phyloP scores from a whole-genome alignment of 2,888 invertebrate species.

The Drosophila histrio region DNA sequence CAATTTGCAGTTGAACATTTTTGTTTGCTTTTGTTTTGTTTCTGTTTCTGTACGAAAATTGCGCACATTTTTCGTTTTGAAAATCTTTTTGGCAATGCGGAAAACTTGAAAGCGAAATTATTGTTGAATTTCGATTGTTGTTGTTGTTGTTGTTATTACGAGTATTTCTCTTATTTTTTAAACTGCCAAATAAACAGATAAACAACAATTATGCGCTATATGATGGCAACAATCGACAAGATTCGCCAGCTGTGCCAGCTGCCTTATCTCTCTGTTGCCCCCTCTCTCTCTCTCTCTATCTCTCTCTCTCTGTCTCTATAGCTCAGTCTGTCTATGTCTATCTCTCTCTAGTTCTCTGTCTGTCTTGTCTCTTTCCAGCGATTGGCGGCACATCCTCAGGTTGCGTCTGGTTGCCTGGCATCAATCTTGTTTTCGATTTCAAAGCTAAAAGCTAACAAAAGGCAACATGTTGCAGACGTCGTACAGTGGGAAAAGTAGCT shows the following conservation, averaged over 20 bases:
- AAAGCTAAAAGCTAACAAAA: slow-evolving; percentile 53
- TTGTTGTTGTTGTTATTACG: slow-evolving; percentile 24
- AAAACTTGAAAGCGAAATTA: slow-evolving; percentile 69
- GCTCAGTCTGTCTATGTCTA: background rate
- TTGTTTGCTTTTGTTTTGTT: slow-evolving; percentile 3
- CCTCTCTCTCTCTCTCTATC: background rate
- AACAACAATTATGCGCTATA: slow-evolving; percentile 55
- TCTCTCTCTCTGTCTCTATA: background rate
- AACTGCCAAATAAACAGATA: slow-evolving; percentile 65
- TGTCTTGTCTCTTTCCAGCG: background rate
- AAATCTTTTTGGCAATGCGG: slow-evolving; percentile 49
- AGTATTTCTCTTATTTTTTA: slow-evolving; percentile 23
- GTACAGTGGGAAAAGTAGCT: no score
- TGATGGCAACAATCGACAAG: slow-evolving; percentile 45
- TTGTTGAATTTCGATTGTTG: slow-evolving; percentile 34
- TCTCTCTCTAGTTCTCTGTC: background rate
- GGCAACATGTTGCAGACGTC: slow-evolving; percentile 59
- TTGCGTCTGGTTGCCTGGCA: slow-evolving; percentile 43
- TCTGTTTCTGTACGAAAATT: background rate
- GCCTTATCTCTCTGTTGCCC: slow-evolving; percentile 1
- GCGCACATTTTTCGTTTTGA: slow-evolving; percentile 13
- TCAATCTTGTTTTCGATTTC: slow-evolving; percentile 76
- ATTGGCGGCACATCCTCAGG: slow-evolving; percentile 21
- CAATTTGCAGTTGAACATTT: slow-evolving; percentile 15
- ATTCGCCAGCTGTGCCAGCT: slow-evolving; percentile 57